Conservation (phyloP, 2,888 invertebrate species). For the Pherbina coryleti region DNA sequence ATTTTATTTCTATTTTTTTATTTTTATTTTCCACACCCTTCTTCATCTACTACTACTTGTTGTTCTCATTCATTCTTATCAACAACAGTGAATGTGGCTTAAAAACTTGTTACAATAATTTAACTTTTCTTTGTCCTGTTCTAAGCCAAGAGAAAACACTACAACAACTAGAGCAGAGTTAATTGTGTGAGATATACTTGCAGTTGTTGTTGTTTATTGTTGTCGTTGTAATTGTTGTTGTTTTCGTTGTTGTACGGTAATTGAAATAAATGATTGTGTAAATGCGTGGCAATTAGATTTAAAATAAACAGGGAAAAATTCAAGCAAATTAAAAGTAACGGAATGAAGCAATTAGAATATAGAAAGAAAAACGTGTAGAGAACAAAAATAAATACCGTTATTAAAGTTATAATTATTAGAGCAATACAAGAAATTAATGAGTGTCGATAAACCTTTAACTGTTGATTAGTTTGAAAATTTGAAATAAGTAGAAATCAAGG, state of each 20-base stretch:
- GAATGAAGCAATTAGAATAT: neutral
- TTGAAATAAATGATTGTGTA: conserved; percentile 23
- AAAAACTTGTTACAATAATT: neutral
- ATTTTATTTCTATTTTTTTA: too few relatives aligned
- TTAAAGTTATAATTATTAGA: neutral
- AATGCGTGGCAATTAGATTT: conserved; percentile 19
- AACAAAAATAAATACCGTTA: neutral
- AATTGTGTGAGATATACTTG: neutral
- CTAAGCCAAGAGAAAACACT: neutral
- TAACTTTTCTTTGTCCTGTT: neutral
- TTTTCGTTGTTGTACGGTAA: neutral
- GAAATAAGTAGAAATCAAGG: too few relatives aligned
- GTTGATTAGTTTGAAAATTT: too few relatives aligned
- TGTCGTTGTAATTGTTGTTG: neutral
- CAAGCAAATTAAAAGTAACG: neutral
- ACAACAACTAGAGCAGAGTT: neutral
- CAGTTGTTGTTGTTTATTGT: neutral
- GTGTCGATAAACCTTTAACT: too few relatives aligned
- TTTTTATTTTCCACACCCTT: too few relatives aligned
- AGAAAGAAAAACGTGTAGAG: neutral
- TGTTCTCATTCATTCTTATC: too few relatives aligned
- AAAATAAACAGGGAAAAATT: conserved; percentile 3
- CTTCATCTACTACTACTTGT: neutral
- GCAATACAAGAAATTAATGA: neutral
- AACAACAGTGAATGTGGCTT: neutral